Evolutionary conservation across 2,888 invertebrate genomes (phyloP), one percentile per base, ranked within the genome.

Genomic region (Siphlonurus alternatus): DNA sequence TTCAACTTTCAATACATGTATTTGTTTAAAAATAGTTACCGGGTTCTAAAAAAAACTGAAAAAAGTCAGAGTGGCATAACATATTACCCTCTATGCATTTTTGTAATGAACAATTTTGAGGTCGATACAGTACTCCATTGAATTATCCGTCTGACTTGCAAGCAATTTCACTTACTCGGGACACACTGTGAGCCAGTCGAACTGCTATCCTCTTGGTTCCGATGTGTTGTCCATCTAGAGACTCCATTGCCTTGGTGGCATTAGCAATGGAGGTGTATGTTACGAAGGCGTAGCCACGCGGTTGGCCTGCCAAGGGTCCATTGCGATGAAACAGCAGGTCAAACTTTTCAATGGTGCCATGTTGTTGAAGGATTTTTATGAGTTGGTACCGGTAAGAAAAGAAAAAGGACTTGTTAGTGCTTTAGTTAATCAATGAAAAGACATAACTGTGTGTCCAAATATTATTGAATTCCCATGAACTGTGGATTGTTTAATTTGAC

Each of bases 351-450:
- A 95, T 89, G 74, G 83, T 81, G 76, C 95, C 95, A 83, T 89
- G 88, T 83, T 89, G 88, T 85, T 94, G 93, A 79, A 93, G 84
- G 80, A 95, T 85, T 90, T 95, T 95, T 79, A 96, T 82, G 81
- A 96, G 85, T 84, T 93, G 88, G 86, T 86, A 93, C 92, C 92
- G 81, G 86, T 89, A 86, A 79, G 76, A 74, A 65, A 68, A 71
- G 70, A 70, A 66, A 66, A n/a, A 67, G 64, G 67, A 63, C 72
- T 75, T 75, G 74, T 74, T 73, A 74, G 71, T 71, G 71, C 53
- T 66, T 70, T 69, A 67, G 54, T 53, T 53, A 59, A 63, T n/a
- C n/a, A n/a, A n/a, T n/a, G n/a, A n/a, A 54, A 53, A 59, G 65
- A 63, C 61, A 54, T 62, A 25, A 61, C 64, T 67, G 66, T 23